These are phyloP conservation scores for Trematocara macrostoma DNA, from an alignment of 2,113 vertebrate genomes.

Conservation along the genomic window DNA sequence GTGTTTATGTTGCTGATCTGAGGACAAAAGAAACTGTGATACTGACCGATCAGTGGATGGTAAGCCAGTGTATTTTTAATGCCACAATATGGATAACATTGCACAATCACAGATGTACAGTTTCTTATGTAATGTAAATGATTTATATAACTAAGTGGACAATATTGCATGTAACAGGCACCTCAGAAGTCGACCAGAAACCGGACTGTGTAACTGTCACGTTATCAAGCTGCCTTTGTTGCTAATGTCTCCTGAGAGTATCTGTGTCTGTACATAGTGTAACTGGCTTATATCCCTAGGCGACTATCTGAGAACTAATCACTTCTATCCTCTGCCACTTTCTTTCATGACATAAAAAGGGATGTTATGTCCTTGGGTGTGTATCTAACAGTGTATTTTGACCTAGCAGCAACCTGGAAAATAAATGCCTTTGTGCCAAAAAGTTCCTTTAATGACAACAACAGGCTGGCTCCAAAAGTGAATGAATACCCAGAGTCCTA, in stretches of 20 bases:
- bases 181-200: conserved; percentile 12
- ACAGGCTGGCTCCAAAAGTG: background rate
- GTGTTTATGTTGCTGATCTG: background rate
- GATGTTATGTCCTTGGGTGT: background rate
- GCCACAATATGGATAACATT: background rate
- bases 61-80: conserved; percentile 6
- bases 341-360: background rate
- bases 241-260: background rate
- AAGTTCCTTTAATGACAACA: background rate
- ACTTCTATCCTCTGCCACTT: conserved; percentile 38
- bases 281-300: conserved; percentile 20
- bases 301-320: background rate
- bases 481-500: background rate
- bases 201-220: conserved; percentile 39
- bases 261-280: conserved; percentile 24
- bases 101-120: background rate
- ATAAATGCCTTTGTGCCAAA: background rate
- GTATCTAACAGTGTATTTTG: background rate
- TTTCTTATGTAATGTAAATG: conserved; percentile 9
- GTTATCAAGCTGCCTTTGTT: conserved; percentile 30
- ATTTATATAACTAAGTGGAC: conserved; percentile 39
- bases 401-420: background rate
- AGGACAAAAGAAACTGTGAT: background rate
- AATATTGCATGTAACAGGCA: conserved; percentile 26
- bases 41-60: background rate